Conservation (phyloP, 2,888 invertebrate genomes). For the Smittia aterrima region DNA sequence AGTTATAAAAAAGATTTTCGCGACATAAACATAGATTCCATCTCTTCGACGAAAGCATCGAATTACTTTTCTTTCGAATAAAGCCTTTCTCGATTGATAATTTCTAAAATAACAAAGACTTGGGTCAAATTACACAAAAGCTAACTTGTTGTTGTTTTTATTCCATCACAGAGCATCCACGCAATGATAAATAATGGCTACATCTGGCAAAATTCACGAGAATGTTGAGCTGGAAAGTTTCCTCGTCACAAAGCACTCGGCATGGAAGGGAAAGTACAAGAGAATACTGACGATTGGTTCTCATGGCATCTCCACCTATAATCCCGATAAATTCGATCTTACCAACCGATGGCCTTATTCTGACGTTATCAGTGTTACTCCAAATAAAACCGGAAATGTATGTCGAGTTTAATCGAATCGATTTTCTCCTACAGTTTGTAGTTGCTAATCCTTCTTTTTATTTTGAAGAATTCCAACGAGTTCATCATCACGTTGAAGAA, state of each 20-base stretch:
- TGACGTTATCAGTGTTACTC: conserved; percentile 72
- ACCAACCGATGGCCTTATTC: conserved; percentile 92
- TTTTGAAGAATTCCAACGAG: conserved; percentile 53
- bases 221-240: conserved; percentile 96
- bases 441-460: conserved; percentile 49
- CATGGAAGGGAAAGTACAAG: conserved; percentile 98
- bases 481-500: conserved; percentile 83
- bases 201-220: conserved; percentile 58
- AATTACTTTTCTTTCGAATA: background rate
- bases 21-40: too few relatives aligned
- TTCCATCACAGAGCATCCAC: conserved; percentile 19
- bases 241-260: conserved; percentile 91
- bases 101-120: conserved; percentile 26
- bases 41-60: background rate
- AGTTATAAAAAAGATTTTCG: background rate
- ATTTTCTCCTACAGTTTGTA: conserved; percentile 49
- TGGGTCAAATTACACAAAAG: background rate
- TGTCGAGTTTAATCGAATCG: too few relatives aligned
- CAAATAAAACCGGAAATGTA: conserved; percentile 58
- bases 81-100: background rate
- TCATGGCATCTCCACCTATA: conserved; percentile 94
- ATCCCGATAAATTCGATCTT: conserved; percentile 82
- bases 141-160: conserved; percentile 38
- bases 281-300: conserved; percentile 96
- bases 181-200: conserved; percentile 39